Evolutionary conservation across 2,113 vertebrate genomes (phyloP).

Genomic region (Bothrops jararaca): DNA sequence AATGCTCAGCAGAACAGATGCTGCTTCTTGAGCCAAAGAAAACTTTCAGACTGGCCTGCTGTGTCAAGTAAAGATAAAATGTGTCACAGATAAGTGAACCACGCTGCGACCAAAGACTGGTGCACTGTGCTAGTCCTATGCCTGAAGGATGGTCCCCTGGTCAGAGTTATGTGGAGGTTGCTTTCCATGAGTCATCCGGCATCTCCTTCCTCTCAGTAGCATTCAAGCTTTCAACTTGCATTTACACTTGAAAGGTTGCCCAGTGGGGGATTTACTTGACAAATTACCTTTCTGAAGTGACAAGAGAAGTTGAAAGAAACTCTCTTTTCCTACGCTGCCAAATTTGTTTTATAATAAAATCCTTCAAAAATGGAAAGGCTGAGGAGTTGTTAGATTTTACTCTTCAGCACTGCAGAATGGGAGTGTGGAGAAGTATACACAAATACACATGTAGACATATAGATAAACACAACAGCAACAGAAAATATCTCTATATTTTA

Average conservation of each 20-base stretch:
- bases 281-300: constrained; percentile 33
- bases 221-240: constrained; percentile 19
- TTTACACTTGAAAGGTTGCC: constrained; percentile 34
- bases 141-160: constrained; percentile 18
- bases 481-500: constrained; percentile 25
- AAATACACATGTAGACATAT: not conserved
- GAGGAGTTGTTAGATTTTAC: not conserved
- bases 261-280: constrained; percentile 21
- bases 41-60: constrained; percentile 17
- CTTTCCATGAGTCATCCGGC: constrained; percentile 5
- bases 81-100: constrained; percentile 1
- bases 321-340: not conserved
- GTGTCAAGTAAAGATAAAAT: constrained; percentile 24
- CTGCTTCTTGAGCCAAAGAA: constrained; percentile 14
- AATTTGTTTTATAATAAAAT: constrained; percentile 12
- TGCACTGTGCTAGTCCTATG: not conserved
- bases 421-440: not conserved
- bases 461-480: not conserved
- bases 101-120: constrained; percentile 8
- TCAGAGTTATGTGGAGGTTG: constrained; percentile 23
- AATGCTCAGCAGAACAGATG: constrained; percentile 18
- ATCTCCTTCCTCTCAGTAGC: constrained; percentile 14
- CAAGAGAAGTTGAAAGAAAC: constrained; percentile 25
- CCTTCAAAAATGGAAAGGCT: not conserved
- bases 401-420: not conserved